Evolutionary conservation across 2,888 invertebrate genomes (phyloP).

Genomic region (Euspilapteryx auroguttella): DNA sequence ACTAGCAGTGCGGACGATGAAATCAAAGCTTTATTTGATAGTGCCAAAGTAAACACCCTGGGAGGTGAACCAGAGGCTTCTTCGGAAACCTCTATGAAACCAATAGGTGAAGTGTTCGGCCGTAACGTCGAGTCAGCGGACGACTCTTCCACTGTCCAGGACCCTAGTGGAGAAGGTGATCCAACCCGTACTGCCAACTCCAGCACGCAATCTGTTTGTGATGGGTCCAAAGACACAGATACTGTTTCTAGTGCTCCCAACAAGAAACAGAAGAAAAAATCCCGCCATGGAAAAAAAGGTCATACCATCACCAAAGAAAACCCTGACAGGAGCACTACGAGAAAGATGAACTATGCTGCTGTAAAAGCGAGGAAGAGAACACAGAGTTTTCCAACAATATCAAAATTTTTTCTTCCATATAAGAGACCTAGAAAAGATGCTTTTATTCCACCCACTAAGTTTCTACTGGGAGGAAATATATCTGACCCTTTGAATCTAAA

Average conservation of each 20-base stretch:
- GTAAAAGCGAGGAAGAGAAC: conserved; percentile 65
- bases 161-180: background rate
- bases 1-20: no score
- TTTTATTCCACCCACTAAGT: conserved; percentile 88
- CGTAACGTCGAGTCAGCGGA: no score
- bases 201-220: conserved; percentile 17
- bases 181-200: background rate
- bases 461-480: conserved; percentile 92
- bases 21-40: no score
- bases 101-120: no score
- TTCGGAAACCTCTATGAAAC: conserved; percentile 22
- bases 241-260: conserved; percentile 22
- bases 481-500: conserved; percentile 93
- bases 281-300: conserved; percentile 41
- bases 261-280: conserved; percentile 41
- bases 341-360: conserved; percentile 41
- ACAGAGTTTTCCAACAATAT: conserved; percentile 67
- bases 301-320: conserved; percentile 38
- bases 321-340: conserved; percentile 30
- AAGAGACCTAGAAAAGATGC: conserved; percentile 74
- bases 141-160: no score
- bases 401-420: conserved; percentile 74
- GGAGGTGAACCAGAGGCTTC: conserved; percentile 27
- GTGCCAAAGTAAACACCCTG: conserved; percentile 22
- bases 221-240: conserved; percentile 27